Base-by-base conservation (phyloP, 1,140 invertebrate genomes). In the Trichomalopsis sarcophagae region DNA sequence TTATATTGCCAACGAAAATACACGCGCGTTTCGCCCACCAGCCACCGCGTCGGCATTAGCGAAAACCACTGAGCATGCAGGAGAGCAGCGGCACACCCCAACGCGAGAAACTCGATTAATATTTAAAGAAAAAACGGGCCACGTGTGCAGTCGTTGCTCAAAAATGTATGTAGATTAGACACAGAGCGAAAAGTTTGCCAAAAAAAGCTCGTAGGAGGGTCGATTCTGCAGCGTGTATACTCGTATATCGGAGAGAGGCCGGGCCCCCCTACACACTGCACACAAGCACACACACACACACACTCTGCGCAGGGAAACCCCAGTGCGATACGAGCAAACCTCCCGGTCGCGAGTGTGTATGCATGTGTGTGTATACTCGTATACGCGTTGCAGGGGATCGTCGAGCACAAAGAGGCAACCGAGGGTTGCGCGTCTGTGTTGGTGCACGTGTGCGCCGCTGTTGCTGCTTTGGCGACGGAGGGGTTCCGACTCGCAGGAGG, bases 361-460 rank as follows among this genome's bases (percentile, higher is more conserved):
- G 27, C 27, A 71, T 30, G 9, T 14, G n/a, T 33, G 17, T 13
- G 68, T 23, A 2, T 9, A 23, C n/a, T n/a, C n/a, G 23, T 68
- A n/a, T 17, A 30, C 27, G 68, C 68, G 27, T n/a, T 62, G 55
- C 55, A 71, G 68, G 68, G 68, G 68, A 30, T 30, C 14, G 11
- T n/a, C 10, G 30, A 36, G 68, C 6, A 71, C 44, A 55, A 55
- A 82, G 73, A 17, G 50, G 30, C 27, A 11, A 21, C 23, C 40
- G 47, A 77, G 82, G 82, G 85, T 47, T 71, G n/a, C 73, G 69
- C 30, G 75, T 44, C 66, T 77, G 82, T 84, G 86, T 82, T 76
- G 75, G 82, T 77, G 71, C 74, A 84, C 84, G 82, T 77, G 84
- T 50, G 78, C 62, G 79, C 21, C 36, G 62, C 13, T 78, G 76